Base-by-base conservation (phyloP, 2,888 invertebrate species). In the Trilocha varians region DNA sequence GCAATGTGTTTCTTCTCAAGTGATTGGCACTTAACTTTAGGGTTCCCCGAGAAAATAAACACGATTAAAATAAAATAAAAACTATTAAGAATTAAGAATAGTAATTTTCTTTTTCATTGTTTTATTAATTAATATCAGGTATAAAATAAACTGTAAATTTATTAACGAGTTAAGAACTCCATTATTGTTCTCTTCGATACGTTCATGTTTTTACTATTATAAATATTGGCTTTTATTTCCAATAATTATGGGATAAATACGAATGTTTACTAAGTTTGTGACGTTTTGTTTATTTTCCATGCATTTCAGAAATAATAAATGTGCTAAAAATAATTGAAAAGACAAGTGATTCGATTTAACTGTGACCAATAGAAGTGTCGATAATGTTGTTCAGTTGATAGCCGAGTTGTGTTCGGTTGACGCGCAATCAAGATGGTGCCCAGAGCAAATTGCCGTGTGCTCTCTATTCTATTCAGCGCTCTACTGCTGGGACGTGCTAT, bases 401-500 rank as follows among this genome's bases (percentile, higher is more conserved):
- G 8, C 25, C 11, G 25, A n/a, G n/a, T n/a, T 13, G 14, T 2
- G 15, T 34, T 34, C 11, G 1, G 25, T 25, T 25, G 25, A 25
- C 3, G 11, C 25, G 2, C 25, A 25, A 25, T 25, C 66, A 77
- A 70, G 55, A 84, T 83, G 84, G 67, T 64, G 59, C 61, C 65
- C 49, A 62, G 70, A 49, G 70, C 64, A 46, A 68, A 72, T 53
- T 64, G 73, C 41, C 72, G 77, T 43, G 61, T 79, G 59, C 68
- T 85, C 53, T 82, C 84, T 43, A 77, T 85, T 48, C 60, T 85
- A 50, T 80, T 85, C 70, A 85, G 82, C 62, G 76, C 77, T 37
- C 56, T 85, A 50, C 73, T 85, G 41, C 70, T 85, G 50, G 84
- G 84, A 48, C 71, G 83, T 47, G 83, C 78, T 51, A 75, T 85